Conservation (phyloP, 2,888 invertebrate genomes). For the Iselma pallidipennis region DNA sequence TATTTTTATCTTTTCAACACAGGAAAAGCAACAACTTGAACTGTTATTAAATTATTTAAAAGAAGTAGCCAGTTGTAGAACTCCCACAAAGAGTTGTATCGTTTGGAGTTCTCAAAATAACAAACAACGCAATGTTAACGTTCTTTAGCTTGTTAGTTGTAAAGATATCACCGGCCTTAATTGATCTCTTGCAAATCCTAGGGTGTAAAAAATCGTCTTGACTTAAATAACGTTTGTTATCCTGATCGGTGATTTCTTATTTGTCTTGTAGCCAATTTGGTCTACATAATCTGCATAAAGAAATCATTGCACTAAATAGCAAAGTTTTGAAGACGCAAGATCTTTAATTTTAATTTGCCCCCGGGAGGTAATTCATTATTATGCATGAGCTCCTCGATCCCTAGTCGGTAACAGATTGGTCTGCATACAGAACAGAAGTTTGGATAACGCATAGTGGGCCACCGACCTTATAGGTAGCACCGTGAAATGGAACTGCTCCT, state of each 20-base stretch:
- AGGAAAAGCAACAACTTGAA: background rate
- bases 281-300: constrained; percentile 54
- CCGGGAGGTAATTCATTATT: constrained; percentile 59
- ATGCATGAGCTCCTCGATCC: constrained; percentile 56
- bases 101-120: background rate
- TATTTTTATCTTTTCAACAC: background rate
- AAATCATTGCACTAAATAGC: constrained; percentile 58
- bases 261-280: constrained; percentile 11
- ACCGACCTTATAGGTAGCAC: constrained; percentile 40
- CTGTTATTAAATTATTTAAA: background rate
- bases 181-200: too few relatives aligned
- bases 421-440: constrained; percentile 55
- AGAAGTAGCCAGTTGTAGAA: background rate
- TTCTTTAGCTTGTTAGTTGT: too few relatives aligned
- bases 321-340: constrained; percentile 57
- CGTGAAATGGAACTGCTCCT: constrained; percentile 44
- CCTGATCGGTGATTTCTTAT: constrained; percentile 5
- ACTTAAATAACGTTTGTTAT: too few relatives aligned
- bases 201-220: too few relatives aligned
- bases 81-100: background rate
- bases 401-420: constrained; percentile 53
- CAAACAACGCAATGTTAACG: too few relatives aligned
- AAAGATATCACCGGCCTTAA: too few relatives aligned
- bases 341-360: constrained; percentile 59
- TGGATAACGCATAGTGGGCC: constrained; percentile 47